Percentiles rank a stretch among this genome's conserved stretches.
phyloP scores from a whole-genome alignment of 2,113 vertebrate species.

The Amphiprion ocellaris region DNA sequence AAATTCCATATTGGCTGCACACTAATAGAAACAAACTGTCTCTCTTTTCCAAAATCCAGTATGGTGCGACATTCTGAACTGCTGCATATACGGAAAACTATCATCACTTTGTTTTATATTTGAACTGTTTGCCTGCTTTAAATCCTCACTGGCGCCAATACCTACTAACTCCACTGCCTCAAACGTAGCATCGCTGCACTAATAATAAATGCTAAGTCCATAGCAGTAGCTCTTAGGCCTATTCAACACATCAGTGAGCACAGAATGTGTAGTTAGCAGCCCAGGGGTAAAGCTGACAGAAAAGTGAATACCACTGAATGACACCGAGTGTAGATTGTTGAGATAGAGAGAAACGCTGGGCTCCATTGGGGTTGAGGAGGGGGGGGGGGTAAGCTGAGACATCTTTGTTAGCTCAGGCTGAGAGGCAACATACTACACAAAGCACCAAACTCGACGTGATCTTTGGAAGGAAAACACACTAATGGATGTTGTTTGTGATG shows the following conservation, averaged over 20 bases:
- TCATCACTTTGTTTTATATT: not conserved
- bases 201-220: slow-evolving; percentile 38
- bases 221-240: not conserved
- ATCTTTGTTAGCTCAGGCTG: slow-evolving; percentile 58
- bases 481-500: slow-evolving; percentile 27
- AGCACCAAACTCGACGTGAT: slow-evolving; percentile 20
- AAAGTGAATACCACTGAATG: slow-evolving; percentile 63
- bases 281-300: slow-evolving; percentile 50
- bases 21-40: too few species aligned
- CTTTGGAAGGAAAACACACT: slow-evolving; percentile 13
- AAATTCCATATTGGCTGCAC: too few species aligned
- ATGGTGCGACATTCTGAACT: too few species aligned
- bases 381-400: slow-evolving; percentile 43
- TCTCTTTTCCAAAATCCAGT: too few species aligned
- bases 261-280: slow-evolving; percentile 41
- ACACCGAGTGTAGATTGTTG: slow-evolving; percentile 52
- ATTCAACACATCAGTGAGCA: slow-evolving; percentile 61
- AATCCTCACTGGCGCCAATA: not conserved
- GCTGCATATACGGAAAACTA: not conserved
- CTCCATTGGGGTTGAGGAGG: not conserved
- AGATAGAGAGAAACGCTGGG: slow-evolving; percentile 43
- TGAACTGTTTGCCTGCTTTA: not conserved
- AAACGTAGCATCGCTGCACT: slow-evolving; percentile 6
- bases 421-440: slow-evolving; percentile 37
- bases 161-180: not conserved